Evolutionary conservation across 2,888 invertebrate genomes (phyloP), one percentile per base, ranked within the genome.

Genomic region (Callinectes sapidus): DNA sequence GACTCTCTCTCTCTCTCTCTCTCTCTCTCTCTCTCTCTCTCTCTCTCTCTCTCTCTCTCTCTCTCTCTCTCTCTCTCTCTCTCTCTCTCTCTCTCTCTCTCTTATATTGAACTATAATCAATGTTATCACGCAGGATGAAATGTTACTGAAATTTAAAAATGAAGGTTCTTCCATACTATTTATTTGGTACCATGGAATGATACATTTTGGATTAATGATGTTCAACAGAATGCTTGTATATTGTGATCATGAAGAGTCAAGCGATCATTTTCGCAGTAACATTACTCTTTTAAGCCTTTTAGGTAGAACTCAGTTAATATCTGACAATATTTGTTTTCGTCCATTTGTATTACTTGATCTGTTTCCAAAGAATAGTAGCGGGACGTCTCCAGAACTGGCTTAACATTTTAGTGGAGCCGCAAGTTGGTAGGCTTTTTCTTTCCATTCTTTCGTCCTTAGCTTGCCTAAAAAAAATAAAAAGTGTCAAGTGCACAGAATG

Each of bases 1-100:
- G 10, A 8, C 5, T 61, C 55, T 55, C 55, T 55, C 55, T 55
- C 55, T 55, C 55, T 55, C 55, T 55, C 55, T 55, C 55, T 55
- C 55, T 55, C 55, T 55, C 55, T 55, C 55, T 55, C 55, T 55
- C 55, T 55, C 55, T 55, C 55, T 55, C 55, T 61, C 18, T 61
- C 18, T 61, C 61, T 61, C 61, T 61, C 61, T 61, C 61, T 61
- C 61, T 61, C 61, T 61, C 61, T 61, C 61, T 61, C 61, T 61
- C 61, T 61, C 61, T 61, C 61, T 61, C 61, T 61, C 61, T 61
- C 61, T 61, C 61, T 61, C 61, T 61, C 61, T 61, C 61, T 61
- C 61, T 61, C 61, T 61, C 61, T 61, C 61, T 61, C 61, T 61
- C 61, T 61, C 61, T 61, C 61, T 61, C 61, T 61, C 61, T 61